Evolutionary conservation across 2,113 vertebrate species (phyloP), one percentile per base, ranked within the genome.

Genomic region (Ptilonorhynchus violaceus): DNA sequence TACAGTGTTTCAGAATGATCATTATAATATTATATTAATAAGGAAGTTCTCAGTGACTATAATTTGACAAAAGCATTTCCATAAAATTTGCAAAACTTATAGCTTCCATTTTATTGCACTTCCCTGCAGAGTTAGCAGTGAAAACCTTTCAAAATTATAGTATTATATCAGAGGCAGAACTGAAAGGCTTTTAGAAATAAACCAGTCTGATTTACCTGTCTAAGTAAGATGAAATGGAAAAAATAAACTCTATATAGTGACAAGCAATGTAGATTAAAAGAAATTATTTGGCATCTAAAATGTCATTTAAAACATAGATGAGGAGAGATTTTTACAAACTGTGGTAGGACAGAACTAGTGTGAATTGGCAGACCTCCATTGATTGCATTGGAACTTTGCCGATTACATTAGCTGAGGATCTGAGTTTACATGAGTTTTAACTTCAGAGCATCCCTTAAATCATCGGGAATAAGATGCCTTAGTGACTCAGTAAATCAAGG

Each of bases 401-500:
- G 20, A 76, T 94, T 95, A 46, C 70, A 94, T 96, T 96, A 97
- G 67, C 69, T 66, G 62, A 93, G 44, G 58, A 85, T 92, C 46
- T 95, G 89, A 88, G 74, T 89, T 95, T 89, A 93, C 92, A 62
- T 49, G 81, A 95, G 58, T 85, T 94, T 95, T 91, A 94, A 76
- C 87, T 94, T 92, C 81, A 76, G 49, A 90, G 37, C 62, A 85
- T 85, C 92, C 82, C 89, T 89, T 96, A 96, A 97, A 97, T 96
- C 92, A 96, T 53, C 50, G 50, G 28, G 62, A 96, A 94, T 94
- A 93, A 83, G 92, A 91, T 83, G 74, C 67, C 81, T 94, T 85
- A 89, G 87, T 95, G 86, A 87, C 77, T 96, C 94, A 89, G 53
- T 94, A 97, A 95, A 96, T 94, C 96, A 96, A 93, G 59, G 39